Evolutionary conservation across 53 echinoderm and acorn worm species (phyloP).

Genomic region (Astropecten irregularis): DNA sequence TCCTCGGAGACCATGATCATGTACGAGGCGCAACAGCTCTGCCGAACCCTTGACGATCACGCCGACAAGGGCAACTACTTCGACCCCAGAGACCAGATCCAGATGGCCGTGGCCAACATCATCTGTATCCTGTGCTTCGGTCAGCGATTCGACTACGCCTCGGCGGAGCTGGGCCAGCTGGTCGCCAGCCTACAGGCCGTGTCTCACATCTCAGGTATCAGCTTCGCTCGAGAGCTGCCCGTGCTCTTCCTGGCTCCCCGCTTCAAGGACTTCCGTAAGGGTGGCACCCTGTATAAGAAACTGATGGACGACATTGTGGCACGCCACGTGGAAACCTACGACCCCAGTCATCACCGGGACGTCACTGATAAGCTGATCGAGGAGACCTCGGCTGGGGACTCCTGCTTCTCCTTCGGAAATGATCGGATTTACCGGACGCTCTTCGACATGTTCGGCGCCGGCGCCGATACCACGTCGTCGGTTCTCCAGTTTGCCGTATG

Average conservation of each 20-base stretch:
- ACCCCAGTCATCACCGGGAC: constrained; percentile 27
- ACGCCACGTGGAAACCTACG: constrained; percentile 9
- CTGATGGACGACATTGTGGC: constrained; percentile 7
- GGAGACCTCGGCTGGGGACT: constrained; percentile 19
- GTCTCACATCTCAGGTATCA: constrained; percentile 27
- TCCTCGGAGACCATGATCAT: neutral
- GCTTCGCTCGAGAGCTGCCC: constrained; percentile 21
- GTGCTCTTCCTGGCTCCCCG: constrained; percentile 39
- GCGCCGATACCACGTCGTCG: constrained; percentile 35
- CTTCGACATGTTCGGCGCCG: constrained; percentile 41
- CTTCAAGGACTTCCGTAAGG: constrained; percentile 17
- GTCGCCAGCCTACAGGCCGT: constrained; percentile 18
- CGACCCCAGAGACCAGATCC: constrained; percentile 31
- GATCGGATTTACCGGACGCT: constrained; percentile 36
- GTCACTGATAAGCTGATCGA: constrained; percentile 27
- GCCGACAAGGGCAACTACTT: neutral
- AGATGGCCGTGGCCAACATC: constrained; percentile 53
- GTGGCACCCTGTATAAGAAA: neutral
- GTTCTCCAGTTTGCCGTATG: constrained; percentile 35
- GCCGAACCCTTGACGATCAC: neutral
- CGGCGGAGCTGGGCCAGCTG: constrained; percentile 4
- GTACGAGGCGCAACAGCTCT: neutral
- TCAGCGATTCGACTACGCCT: constrained; percentile 31
- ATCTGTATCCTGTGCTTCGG: constrained; percentile 54
- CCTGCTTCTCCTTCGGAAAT: constrained; percentile 21